phyloP scores from a whole-genome alignment of 2,888 invertebrate genomes.

The Cenopis cana region DNA sequence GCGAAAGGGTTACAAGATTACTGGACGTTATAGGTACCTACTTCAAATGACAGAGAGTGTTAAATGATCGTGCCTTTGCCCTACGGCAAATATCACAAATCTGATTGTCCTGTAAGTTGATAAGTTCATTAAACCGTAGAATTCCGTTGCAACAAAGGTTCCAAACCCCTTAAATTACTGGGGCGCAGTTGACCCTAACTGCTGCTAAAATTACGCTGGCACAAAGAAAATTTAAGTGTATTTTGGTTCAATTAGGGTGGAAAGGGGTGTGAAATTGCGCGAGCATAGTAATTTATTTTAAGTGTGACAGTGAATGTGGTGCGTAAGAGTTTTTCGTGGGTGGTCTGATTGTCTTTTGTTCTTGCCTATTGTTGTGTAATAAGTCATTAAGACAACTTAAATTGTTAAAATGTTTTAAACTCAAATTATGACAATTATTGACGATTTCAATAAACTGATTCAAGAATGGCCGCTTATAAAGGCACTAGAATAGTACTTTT shows the following conservation, averaged over 20 bases:
- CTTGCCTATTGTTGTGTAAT: neutral
- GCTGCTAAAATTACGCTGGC: constrained; percentile 77
- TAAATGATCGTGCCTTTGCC: neutral
- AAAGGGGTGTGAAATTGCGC: constrained; percentile 77
- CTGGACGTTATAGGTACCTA: neutral
- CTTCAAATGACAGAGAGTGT: neutral
- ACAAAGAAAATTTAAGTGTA: constrained; percentile 82
- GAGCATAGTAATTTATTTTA: constrained; percentile 75
- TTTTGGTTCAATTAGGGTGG: constrained; percentile 78
- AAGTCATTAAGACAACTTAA: too few relatives aligned
- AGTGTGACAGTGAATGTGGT: constrained; percentile 62
- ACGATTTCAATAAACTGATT: too few relatives aligned
- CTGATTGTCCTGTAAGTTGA: constrained; percentile 54
- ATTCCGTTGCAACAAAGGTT: constrained; percentile 60
- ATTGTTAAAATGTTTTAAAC: too few relatives aligned
- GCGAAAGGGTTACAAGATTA: neutral
- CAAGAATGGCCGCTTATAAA: too few relatives aligned
- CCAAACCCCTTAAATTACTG: constrained; percentile 71
- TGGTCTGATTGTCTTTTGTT: constrained; percentile 3
- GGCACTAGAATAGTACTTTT: too few relatives aligned
- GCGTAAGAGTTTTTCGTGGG: constrained; percentile 42
- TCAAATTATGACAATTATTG: too few relatives aligned
- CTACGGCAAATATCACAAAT: constrained; percentile 15
- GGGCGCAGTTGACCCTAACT: constrained; percentile 72
- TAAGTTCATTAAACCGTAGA: constrained; percentile 62